Base-by-base conservation (phyloP, 2,888 invertebrate genomes). In the Drosophila prostipennis region DNA sequence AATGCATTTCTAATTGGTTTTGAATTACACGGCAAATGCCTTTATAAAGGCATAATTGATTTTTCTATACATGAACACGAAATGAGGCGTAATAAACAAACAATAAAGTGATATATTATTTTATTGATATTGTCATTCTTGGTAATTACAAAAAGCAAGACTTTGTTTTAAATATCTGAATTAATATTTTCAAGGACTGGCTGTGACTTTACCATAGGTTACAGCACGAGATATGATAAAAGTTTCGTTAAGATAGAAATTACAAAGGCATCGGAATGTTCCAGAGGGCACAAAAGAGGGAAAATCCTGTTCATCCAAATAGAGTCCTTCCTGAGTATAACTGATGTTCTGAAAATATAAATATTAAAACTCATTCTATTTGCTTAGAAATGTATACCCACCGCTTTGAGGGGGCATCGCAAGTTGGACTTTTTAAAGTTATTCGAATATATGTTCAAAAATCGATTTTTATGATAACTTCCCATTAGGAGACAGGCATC, bases 401-500 rank as follows among this genome's bases (percentile, higher is more conserved):
- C 65, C 54, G 65, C 67, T 39, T 65, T 53, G 2, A 65, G n/a
- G 0, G 65, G 65, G 11, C 65, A 65, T 7, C 13, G n/a, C 0
- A 65, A 5, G 6, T 65, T 65, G 2, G 65, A 65, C 4, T 43
- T 23, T 26, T 39, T 65, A 8, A 65, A 13, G 6, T 13, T n/a
- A 6, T 19, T 65, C 3, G 53, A 37, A 26, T 19, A 57, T 1
- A 49, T 34, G 3, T 26, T 68, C 6, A 68, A 49, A 11, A 68
- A 34, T 16, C 49, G 8, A 5, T 49, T 51, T 19, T 40, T 58
- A 16, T 68, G 68, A 3, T 8, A 7, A 14, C 5, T 57, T 8
- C 7, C 42, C 0, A 68, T 13, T 4, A 68, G 39, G 1, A 23
- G n/a, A 10, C 68, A 68, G 19, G 43, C 69, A 26, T 68, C 45